Base-by-base conservation (phyloP, 2,113 vertebrate genomes). In the Carassius auratus region DNA sequence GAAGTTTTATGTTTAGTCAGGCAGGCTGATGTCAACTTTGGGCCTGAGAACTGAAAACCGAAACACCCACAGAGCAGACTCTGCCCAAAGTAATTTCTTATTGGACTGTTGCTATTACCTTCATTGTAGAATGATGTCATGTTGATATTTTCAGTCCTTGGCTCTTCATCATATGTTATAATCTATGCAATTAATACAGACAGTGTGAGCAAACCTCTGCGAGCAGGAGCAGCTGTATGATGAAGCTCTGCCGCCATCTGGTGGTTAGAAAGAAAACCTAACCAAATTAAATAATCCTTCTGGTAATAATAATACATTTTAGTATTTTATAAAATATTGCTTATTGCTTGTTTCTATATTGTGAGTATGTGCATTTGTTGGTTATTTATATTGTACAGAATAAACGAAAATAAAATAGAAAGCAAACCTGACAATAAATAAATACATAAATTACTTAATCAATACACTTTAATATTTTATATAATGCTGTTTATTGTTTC, bases 171-270 rank as follows among this genome's bases (percentile, higher is more conserved):
- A 8, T 42, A 75, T 1, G 1, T 48, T 23, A 8, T 5, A 79
- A 21, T 45, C 4, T 6, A 14, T 3, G 19, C 10, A 48, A 4
- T 78, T 9, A 52, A 57, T 21, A 38, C n/a, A 6, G 7, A 19
- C 3, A n/a, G 3, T 48, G 71, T 42, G 69, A 73, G 23, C 5
- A 14, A 74, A 45, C 19, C 10, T 30, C 69, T 73, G 14, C 17
- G 8, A 10, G 1, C 17, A 42, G 13, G 6, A 12, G 76, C 10
- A 30, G 30, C 30, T 30, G 30, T 2, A 30, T 30, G 30, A 30
- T 2, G 30, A 2, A 30, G 30, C 30, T 0, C 19, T 84, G 81
- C 26, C 69, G 76, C 69, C 83, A 75, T 48, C 78, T 87, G 33
- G 71, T 19, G 84, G 17, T 2, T 15, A 26, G 2, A 76, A 52